phyloP scores from a whole-genome alignment of 2,888 invertebrate genomes.

The Ptychoptera contaminata region DNA sequence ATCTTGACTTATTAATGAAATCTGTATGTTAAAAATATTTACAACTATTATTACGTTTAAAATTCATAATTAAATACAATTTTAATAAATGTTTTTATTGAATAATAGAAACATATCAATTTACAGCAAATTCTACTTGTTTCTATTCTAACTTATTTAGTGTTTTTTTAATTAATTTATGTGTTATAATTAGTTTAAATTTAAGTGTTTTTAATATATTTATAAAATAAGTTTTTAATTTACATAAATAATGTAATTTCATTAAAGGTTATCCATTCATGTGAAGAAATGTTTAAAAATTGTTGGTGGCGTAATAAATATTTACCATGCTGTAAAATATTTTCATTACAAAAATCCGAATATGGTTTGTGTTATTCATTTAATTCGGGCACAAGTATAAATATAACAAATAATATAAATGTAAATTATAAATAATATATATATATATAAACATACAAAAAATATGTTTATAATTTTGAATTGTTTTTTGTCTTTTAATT shows the following conservation, averaged over 20 bases:
- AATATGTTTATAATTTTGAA: background rate
- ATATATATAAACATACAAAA: background rate
- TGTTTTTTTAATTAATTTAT: too few relatives aligned
- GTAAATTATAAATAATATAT: background rate
- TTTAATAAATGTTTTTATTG: too few relatives aligned
- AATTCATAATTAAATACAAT: too few relatives aligned
- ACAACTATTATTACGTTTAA: too few relatives aligned
- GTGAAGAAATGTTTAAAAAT: conserved; percentile 26
- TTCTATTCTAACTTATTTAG: too few relatives aligned
- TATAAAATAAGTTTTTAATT: too few relatives aligned
- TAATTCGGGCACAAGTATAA: conserved; percentile 21
- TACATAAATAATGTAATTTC: background rate
- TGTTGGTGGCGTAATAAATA: conserved; percentile 29
- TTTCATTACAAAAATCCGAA: conserved; percentile 31
- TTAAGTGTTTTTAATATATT: too few relatives aligned
- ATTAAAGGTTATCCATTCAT: conserved; percentile 15
- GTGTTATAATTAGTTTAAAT: too few relatives aligned
- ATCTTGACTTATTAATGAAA: conserved; percentile 1
- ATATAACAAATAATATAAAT: background rate
- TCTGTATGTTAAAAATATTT: background rate
- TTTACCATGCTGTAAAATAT: conserved; percentile 30
- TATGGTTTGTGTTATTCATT: conserved; percentile 32
- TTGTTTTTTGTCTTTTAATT: background rate
- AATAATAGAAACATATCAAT: too few relatives aligned
- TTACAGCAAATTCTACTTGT: too few relatives aligned